Base-by-base conservation (phyloP, 1,140 invertebrate genomes). In the Ips nitidus region DNA sequence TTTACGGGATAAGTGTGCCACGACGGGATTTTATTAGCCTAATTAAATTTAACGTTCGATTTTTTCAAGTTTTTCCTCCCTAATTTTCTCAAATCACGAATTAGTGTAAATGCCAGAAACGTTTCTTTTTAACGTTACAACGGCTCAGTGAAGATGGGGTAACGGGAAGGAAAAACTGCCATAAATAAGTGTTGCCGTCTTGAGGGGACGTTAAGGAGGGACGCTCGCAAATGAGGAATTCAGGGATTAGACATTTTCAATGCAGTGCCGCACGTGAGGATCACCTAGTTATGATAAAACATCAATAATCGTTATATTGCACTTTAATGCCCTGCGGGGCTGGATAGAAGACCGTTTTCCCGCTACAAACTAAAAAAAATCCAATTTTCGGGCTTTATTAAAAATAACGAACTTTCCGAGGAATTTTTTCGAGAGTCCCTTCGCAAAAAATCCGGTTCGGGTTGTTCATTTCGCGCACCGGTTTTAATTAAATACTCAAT, bases 181-280 rank as follows among this genome's bases (percentile, higher is more conserved):
- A 68, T 68, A 69, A 69, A 69, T 62, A 69, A 62, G 59, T 69
- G 38, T 69, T 69, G n/a, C n/a, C 66, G 61, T 68, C 66, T 68
- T 68, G 47, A 68, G 66, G 58, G 37, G 66, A n/a, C 66, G 61
- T 52, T 68, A 68, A n/a, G n/a, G n/a, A 61, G 55, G 38, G 66
- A 68, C 66, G 55, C 55, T 68, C 55, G 60, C 63, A 65, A 65
- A 65, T 65, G 52, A 65, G 63, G 63, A 65, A 65, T 65, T 65
- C n/a, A n/a, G n/a, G n/a, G n/a, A n/a, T n/a, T n/a, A n/a, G n/a
- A n/a, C n/a, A n/a, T n/a, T n/a, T n/a, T n/a, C n/a, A n/a, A n/a
- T n/a, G n/a, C n/a, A n/a, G n/a, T n/a, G n/a, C n/a, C n/a, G n/a
- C n/a, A n/a, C n/a, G n/a, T n/a, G n/a, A n/a, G n/a, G n/a, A n/a